These are phyloP conservation scores for Oceanites oceanicus DNA, from an alignment of 2,113 vertebrate species.

Conservation along the genomic window DNA sequence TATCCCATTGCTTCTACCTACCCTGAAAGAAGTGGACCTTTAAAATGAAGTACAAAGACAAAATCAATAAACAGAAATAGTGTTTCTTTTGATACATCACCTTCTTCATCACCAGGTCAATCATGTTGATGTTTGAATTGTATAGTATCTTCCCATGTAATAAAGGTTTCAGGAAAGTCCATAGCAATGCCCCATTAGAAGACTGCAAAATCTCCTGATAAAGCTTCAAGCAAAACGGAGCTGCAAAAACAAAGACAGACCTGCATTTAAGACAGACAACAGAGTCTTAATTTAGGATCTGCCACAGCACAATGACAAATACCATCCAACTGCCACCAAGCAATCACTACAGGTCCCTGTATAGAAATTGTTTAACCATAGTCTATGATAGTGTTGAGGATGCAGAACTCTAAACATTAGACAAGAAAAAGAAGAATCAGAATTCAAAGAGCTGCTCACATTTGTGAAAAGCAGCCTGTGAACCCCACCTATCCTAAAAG, in stretches of 20 bases:
- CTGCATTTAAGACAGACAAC: not conserved
- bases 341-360: not conserved
- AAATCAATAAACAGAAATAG: not conserved
- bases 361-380: not conserved
- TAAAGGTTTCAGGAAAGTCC: constrained; percentile 76
- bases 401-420: not conserved
- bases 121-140: constrained; percentile 53
- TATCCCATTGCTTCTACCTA: not conserved
- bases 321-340: not conserved
- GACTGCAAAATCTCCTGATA: constrained; percentile 76
- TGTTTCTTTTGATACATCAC: not conserved
- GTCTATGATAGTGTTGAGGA: not conserved
- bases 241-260: constrained; percentile 27
- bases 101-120: constrained; percentile 68
- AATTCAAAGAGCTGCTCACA: not conserved
- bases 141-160: constrained; percentile 76
- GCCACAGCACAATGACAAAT: not conserved
- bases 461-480: not conserved
- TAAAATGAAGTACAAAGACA: not conserved
- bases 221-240: constrained; percentile 74
- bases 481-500: not conserved
- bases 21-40: not conserved
- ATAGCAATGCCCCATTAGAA: constrained; percentile 72
- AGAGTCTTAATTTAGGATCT: not conserved
- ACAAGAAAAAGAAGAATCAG: not conserved